These are phyloP conservation scores for Apeira syringaria DNA, from an alignment of 2,888 invertebrate species.

Conservation along the genomic window DNA sequence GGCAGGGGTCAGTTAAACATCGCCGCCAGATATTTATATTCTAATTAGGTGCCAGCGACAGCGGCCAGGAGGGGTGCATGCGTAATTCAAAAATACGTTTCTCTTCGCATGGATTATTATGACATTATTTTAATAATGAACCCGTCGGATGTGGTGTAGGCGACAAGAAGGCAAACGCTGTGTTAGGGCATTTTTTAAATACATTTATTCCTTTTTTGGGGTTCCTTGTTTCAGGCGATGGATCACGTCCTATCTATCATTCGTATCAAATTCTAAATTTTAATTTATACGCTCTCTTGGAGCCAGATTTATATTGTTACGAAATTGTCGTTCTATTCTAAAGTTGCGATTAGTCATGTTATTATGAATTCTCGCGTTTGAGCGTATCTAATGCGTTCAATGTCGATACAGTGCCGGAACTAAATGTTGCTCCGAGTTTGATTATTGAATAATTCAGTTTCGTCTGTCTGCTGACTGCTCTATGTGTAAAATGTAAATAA, in stretches of 20 bases:
- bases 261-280: constrained; percentile 26
- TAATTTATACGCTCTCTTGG: constrained; percentile 15
- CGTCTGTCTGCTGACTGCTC: constrained; percentile 19
- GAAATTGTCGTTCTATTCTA: constrained; percentile 39
- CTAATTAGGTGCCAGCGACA: constrained; percentile 72
- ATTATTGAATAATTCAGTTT: constrained; percentile 36
- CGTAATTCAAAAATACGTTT: constrained; percentile 65
- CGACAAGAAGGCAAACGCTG: constrained; percentile 34
- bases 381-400: constrained; percentile 55
- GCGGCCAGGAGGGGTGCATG: constrained; percentile 67
- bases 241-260: constrained; percentile 31
- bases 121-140: constrained; percentile 57
- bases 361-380: constrained; percentile 41
- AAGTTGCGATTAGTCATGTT: constrained; percentile 46
- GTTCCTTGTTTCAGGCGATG: constrained; percentile 32
- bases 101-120: constrained; percentile 60
- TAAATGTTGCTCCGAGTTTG: constrained; percentile 44
- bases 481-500: not conserved
- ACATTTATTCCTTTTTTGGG: constrained; percentile 24
- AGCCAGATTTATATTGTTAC: constrained; percentile 20
- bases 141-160: constrained; percentile 45
- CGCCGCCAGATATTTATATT: constrained; percentile 73
- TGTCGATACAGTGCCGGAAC: constrained; percentile 54
- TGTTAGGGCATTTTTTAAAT: constrained; percentile 19
- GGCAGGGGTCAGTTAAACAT: constrained; percentile 68